These are phyloP conservation scores for Thaleichthys pacificus DNA, from an alignment of 2,797 vertebrate genomes.

Conservation along the genomic window DNA sequence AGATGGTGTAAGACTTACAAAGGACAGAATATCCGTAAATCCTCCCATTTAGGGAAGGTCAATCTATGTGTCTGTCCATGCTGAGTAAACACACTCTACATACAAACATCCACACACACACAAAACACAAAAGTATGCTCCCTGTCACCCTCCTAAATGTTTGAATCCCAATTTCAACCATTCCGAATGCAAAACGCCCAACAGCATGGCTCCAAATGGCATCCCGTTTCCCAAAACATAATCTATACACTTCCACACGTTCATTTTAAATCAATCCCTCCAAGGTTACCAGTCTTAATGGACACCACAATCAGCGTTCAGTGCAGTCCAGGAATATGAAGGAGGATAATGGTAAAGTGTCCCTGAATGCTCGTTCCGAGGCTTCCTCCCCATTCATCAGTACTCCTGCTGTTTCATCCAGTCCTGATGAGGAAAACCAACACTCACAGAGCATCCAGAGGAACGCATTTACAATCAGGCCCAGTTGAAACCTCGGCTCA, in stretches of 20 bases:
- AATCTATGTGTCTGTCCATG: neutral
- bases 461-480: slow-evolving; percentile 75
- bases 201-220: neutral
- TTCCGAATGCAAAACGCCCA: neutral
- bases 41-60: too few species aligned
- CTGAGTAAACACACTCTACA: neutral
- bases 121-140: neutral
- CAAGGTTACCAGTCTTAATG: neutral
- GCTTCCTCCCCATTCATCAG: slow-evolving; percentile 76
- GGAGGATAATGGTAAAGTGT: slow-evolving; percentile 77
- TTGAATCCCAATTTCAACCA: neutral
- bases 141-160: neutral
- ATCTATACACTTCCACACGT: too few species aligned
- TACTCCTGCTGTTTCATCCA: slow-evolving; percentile 75
- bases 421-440: slow-evolving; percentile 74
- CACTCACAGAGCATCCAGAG: slow-evolving; percentile 74
- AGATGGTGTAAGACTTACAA: too few species aligned
- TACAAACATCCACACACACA: neutral
- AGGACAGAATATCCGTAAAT: too few species aligned
- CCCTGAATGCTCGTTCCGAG: slow-evolving; percentile 74
- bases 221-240: too few species aligned
- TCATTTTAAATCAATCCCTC: neutral
- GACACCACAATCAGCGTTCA: slow-evolving; percentile 51
- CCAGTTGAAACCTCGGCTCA: slow-evolving; percentile 71
- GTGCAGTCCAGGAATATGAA: slow-evolving; percentile 72